Percentiles rank a stretch among this genome's conserved stretches.
phyloP scores from a whole-genome alignment of 1,140 invertebrate genomes.

The Achroia grisella region DNA sequence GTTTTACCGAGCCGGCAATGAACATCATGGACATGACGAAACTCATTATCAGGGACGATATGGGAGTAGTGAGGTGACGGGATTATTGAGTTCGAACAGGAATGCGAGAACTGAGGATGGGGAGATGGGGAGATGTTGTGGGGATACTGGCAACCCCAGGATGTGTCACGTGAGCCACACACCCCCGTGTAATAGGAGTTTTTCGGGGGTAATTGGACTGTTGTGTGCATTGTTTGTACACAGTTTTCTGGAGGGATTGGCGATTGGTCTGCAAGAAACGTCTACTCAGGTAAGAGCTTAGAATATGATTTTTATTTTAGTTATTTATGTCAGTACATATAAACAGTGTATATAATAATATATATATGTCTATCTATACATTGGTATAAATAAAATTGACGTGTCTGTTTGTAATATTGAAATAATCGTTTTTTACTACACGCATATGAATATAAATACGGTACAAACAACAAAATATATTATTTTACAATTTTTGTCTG shows the following conservation, averaged over 20 bases:
- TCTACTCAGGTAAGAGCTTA: constrained; percentile 76
- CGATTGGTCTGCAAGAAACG: constrained; percentile 83
- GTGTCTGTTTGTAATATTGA: no score
- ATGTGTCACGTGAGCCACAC: constrained; percentile 78
- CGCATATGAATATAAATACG: no score
- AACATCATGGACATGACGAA: constrained; percentile 4
- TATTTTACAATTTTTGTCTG: no score
- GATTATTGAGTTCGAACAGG: constrained; percentile 15
- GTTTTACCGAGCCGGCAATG: constrained; percentile 61
- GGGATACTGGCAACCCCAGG: constrained; percentile 69
- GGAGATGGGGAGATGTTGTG: constrained; percentile 43
- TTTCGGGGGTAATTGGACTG: constrained; percentile 76
- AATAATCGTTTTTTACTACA: no score
- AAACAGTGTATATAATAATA: no score
- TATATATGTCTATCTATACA: no score
- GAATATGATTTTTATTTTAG: no score
- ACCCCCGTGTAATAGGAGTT: constrained; percentile 74
- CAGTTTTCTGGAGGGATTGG: constrained; percentile 86
- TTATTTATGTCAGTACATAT: no score
- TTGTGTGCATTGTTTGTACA: constrained; percentile 84
- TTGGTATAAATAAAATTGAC: no score
- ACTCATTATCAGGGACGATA: constrained; percentile 14
- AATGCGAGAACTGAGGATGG: constrained; percentile 23
- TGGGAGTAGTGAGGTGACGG: constrained; percentile 41
- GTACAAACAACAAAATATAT: no score